Percentiles rank a stretch among this genome's conserved stretches.
Conservation (phyloP, 2,113 vertebrate genomes). For the Anhinga anhinga region DNA sequence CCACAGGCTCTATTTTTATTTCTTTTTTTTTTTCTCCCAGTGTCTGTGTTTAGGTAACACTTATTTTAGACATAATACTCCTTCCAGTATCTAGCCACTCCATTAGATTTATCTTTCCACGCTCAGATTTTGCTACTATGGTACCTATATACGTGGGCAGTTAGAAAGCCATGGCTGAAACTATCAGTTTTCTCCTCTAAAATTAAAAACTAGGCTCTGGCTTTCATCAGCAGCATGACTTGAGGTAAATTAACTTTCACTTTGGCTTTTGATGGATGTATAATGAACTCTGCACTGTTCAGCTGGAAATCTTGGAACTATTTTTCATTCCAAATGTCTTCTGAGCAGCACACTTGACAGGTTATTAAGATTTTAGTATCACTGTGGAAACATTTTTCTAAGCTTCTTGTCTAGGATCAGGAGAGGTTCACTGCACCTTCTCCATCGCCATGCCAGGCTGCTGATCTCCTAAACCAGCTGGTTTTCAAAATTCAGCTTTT, state of each 20-base stretch:
- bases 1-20: neutral
- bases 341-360: slow-evolving; percentile 18
- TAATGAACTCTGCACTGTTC: slow-evolving; percentile 12
- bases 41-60: neutral
- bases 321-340: slow-evolving; percentile 18
- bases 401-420: neutral
- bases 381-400: slow-evolving; percentile 54
- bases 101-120: neutral
- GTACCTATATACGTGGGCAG: neutral
- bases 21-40: neutral
- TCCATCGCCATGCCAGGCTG: neutral
- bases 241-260: slow-evolving; percentile 51
- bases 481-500: neutral
- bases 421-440: neutral
- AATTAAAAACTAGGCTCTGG: slow-evolving; percentile 7
- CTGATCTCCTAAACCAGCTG: neutral
- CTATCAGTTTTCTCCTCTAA: neutral
- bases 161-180: neutral
- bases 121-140: neutral
- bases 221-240: neutral
- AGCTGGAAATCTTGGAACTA: slow-evolving; percentile 44
- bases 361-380: slow-evolving; percentile 46
- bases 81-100: neutral
- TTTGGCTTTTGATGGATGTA: slow-evolving; percentile 58
- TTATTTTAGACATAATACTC: neutral